Conservation (phyloP, 1,140 invertebrate species). For the Drosophila watanabei region DNA sequence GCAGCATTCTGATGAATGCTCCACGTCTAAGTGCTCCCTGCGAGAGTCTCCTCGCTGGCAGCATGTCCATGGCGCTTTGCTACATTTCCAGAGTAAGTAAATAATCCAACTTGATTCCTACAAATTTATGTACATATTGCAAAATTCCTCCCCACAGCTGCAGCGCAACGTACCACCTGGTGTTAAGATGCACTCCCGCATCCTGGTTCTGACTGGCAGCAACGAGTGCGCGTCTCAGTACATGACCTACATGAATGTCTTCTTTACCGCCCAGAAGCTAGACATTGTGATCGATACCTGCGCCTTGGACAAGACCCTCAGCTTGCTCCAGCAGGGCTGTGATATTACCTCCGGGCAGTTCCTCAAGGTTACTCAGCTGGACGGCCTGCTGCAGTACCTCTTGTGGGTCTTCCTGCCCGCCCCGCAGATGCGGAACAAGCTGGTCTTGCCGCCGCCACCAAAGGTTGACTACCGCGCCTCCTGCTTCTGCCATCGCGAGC, state of each 20-base stretch:
- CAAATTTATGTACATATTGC: not conserved
- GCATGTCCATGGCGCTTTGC: constrained; percentile 94
- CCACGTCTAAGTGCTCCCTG: constrained; percentile 85
- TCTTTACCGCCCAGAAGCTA: constrained; percentile 98
- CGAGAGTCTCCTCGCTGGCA: constrained; percentile 93
- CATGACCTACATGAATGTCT: constrained; percentile 99
- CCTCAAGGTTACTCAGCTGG: constrained; percentile 91
- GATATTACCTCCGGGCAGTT: constrained; percentile 98
- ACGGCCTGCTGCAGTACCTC: constrained; percentile 96
- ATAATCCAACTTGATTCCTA: not conserved
- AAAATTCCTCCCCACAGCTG: constrained; percentile 77
- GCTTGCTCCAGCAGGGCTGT: constrained; percentile 96
- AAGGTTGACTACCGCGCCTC: constrained; percentile 98
- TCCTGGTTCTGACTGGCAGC: constrained; percentile 95
- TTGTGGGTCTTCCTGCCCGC: constrained; percentile 98
- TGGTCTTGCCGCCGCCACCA: constrained; percentile 95
- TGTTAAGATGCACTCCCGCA: constrained; percentile 91
- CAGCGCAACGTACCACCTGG: constrained; percentile 88
- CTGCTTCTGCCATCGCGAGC: constrained; percentile 98
- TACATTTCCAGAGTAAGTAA: constrained; percentile 90
- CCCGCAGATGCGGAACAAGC: constrained; percentile 91
- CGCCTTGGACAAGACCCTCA: constrained; percentile 95
- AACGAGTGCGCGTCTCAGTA: constrained; percentile 97
- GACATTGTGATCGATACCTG: constrained; percentile 97
- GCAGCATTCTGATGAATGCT: constrained; percentile 84